Percentiles rank a stretch among this genome's conserved stretches.
phyloP scores from a whole-genome alignment of 2,888 invertebrate species.

The Muscina levida region DNA sequence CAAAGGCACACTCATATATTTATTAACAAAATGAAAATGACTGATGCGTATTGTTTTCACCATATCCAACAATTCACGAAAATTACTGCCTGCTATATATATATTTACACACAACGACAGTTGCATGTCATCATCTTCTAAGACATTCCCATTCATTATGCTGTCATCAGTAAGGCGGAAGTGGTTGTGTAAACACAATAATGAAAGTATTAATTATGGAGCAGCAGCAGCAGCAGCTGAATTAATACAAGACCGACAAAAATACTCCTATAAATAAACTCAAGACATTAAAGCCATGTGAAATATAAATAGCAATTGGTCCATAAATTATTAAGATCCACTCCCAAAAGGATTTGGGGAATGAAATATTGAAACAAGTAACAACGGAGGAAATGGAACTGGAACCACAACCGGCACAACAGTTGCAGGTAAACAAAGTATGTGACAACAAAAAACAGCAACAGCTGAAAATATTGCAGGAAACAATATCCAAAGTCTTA shows the following conservation, averaged over 20 bases:
- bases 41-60: no score
- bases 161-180: not conserved
- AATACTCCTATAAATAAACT: not conserved
- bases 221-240: no score
- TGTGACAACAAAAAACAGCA: not conserved
- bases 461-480: not conserved
- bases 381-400: not conserved
- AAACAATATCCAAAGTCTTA: not conserved
- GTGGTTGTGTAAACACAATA: not conserved
- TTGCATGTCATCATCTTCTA: no score
- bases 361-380: not conserved
- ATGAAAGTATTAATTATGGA: no score
- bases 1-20: no score
- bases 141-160: not conserved
- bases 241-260: no score
- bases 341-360: not conserved
- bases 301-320: not conserved
- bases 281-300: not conserved
- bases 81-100: no score
- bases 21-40: no score
- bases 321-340: slow-evolving; percentile 12
- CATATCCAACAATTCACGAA: no score
- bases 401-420: not conserved
- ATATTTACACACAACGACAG: no score
- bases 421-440: slow-evolving; percentile 13